Conservation (phyloP, 2,797 vertebrate genomes). For the Naso thynnoides region DNA sequence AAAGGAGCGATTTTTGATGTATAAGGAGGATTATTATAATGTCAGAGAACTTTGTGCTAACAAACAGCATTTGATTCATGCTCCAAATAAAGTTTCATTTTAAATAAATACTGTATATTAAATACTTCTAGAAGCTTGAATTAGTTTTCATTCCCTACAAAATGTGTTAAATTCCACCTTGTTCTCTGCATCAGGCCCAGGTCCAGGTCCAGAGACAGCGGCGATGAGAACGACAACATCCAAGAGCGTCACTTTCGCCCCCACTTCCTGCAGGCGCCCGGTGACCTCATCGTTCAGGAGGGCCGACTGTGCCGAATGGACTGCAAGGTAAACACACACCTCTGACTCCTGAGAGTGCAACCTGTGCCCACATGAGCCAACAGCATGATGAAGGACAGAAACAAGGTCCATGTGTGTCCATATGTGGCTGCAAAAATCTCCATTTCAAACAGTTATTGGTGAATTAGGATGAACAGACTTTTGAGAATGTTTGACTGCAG, state of each 20-base stretch:
- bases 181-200: conserved; percentile 87
- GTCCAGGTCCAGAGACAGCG: conserved; percentile 96
- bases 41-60: too few relatives aligned
- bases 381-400: neutral
- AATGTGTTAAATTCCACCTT: neutral
- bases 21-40: too few relatives aligned
- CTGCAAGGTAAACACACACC: conserved; percentile 90
- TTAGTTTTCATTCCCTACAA: neutral
- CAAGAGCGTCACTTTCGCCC: conserved; percentile 99
- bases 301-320: conserved; percentile 98
- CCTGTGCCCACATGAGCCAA: neutral
- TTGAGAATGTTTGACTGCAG: neutral
- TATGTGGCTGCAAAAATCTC: neutral
- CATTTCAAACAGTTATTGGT: neutral
- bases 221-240: conserved; percentile 96
- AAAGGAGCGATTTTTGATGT: neutral
- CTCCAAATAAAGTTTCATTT: neutral
- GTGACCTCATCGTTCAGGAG: conserved; percentile 97
- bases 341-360: neutral
- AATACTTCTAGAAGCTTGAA: neutral
- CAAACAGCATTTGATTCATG: too few relatives aligned
- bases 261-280: conserved; percentile 98
- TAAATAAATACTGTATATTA: neutral
- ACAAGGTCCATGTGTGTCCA: neutral
- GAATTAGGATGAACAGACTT: neutral